phyloP scores from a whole-genome alignment of 2,797 vertebrate genomes.

The Diplodus sargus region DNA sequence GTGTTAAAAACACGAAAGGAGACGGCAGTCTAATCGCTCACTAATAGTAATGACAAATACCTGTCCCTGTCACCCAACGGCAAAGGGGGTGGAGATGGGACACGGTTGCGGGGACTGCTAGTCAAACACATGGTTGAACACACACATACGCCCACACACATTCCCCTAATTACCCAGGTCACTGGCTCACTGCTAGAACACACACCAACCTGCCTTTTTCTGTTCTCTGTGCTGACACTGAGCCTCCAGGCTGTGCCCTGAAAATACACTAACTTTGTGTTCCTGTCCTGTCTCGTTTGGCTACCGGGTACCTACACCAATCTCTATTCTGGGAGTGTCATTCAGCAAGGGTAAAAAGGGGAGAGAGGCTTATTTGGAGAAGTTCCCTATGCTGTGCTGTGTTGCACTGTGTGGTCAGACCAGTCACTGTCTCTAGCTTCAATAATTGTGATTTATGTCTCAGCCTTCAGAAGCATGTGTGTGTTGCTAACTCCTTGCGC shows the following conservation, averaged over 20 bases:
- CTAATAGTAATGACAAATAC: constrained; percentile 82
- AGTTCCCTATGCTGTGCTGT: constrained; percentile 57
- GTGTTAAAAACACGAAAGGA: constrained; percentile 74
- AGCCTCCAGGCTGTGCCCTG: constrained; percentile 59
- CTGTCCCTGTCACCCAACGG: constrained; percentile 65
- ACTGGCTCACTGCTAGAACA: constrained; percentile 57
- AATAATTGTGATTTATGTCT: constrained; percentile 86
- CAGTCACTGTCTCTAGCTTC: constrained; percentile 77
- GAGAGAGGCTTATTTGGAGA: constrained; percentile 74
- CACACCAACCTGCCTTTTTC: constrained; percentile 48
- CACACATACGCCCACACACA: constrained; percentile 42
- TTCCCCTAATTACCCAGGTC: constrained; percentile 74
- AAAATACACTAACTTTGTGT: constrained; percentile 72
- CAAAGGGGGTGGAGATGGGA: constrained; percentile 37
- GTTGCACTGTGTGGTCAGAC: constrained; percentile 52
- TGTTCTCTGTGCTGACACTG: constrained; percentile 53
- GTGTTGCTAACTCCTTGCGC: constrained; percentile 73
- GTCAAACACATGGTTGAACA: constrained; percentile 62
- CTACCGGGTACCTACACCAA: constrained; percentile 68
- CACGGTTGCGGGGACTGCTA: constrained; percentile 34
- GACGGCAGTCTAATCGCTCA: constrained; percentile 75
- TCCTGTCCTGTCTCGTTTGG: constrained; percentile 74
- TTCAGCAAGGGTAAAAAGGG: constrained; percentile 77
- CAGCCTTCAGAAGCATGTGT: constrained; percentile 68
- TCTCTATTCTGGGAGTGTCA: constrained; percentile 82